Conservation (phyloP, 1,140 invertebrate species). For the Zaprionus kolodkinae region DNA sequence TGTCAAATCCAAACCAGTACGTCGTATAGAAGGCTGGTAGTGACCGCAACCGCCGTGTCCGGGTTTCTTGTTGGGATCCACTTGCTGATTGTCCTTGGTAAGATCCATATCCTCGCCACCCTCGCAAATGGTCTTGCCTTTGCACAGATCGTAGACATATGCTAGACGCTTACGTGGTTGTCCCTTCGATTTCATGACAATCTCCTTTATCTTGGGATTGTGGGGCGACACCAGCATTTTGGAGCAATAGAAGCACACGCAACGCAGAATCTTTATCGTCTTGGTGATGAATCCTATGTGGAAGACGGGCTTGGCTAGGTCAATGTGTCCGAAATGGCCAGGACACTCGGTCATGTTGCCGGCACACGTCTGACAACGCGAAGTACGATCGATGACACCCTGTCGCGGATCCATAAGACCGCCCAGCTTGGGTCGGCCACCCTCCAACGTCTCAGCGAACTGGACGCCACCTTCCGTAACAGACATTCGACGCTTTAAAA, state of each 20-base stretch:
- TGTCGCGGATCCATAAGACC: slow-evolving; percentile 99
- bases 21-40: slow-evolving; percentile 96
- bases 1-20: slow-evolving; percentile 95
- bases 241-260: slow-evolving; percentile 99
- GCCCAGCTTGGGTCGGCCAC: slow-evolving; percentile 97
- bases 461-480: slow-evolving; percentile 98
- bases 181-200: slow-evolving; percentile 98
- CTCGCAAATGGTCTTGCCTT: slow-evolving; percentile 99
- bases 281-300: slow-evolving; percentile 99
- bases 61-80: slow-evolving; percentile 88
- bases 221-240: slow-evolving; percentile 97
- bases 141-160: slow-evolving; percentile 99
- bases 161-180: slow-evolving; percentile 97
- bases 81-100: slow-evolving; percentile 88
- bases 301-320: slow-evolving; percentile 99
- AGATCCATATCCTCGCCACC: slow-evolving; percentile 99
- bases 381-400: slow-evolving; percentile 97
- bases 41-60: slow-evolving; percentile 98
- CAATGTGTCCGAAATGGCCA: slow-evolving; percentile 99
- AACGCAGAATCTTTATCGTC: slow-evolving; percentile 97
- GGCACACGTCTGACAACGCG: slow-evolving; percentile 98
- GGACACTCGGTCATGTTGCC: slow-evolving; percentile 99
- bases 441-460: slow-evolving; percentile 99
- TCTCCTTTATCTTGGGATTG: slow-evolving; percentile 98
- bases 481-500: slow-evolving; percentile 94